Percentiles rank a stretch among this genome's conserved stretches.
Evolutionary conservation across 2,888 invertebrate species (phyloP).

Genomic region (Epinotia nisella): DNA sequence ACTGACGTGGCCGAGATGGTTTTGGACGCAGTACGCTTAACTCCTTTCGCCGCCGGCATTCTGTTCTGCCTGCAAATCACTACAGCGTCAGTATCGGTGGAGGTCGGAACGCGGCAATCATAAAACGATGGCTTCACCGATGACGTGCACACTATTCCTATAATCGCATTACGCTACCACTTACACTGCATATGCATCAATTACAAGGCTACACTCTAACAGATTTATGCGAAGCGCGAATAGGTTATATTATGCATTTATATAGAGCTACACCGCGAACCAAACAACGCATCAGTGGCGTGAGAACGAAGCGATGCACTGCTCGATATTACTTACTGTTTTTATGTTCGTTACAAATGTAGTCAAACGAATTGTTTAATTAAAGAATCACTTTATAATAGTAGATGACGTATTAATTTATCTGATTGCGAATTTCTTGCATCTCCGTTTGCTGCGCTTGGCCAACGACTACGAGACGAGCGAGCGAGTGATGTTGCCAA

Average conservation of each 20-base stretch:
- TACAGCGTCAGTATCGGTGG: slow-evolving; percentile 78
- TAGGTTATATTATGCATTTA: slow-evolving; percentile 84
- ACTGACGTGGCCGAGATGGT: slow-evolving; percentile 67
- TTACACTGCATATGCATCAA: slow-evolving; percentile 70
- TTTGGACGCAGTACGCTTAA: slow-evolving; percentile 81
- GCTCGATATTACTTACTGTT: slow-evolving; percentile 71
- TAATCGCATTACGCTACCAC: slow-evolving; percentile 75
- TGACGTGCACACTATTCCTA: slow-evolving; percentile 74
- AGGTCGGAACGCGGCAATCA: slow-evolving; percentile 71
- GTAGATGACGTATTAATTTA: slow-evolving; percentile 80
- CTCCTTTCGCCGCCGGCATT: slow-evolving; percentile 83
- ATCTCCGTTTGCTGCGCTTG: slow-evolving; percentile 78
- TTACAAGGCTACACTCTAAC: slow-evolving; percentile 76
- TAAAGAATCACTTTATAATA: slow-evolving; percentile 63
- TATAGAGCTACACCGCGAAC: slow-evolving; percentile 77
- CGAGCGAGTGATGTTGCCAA: slow-evolving; percentile 64
- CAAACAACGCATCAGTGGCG: slow-evolving; percentile 74
- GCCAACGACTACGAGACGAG: slow-evolving; percentile 53
- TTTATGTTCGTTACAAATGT: slow-evolving; percentile 58
- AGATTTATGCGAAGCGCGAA: slow-evolving; percentile 77
- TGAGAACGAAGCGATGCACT: slow-evolving; percentile 52
- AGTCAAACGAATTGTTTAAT: slow-evolving; percentile 60
- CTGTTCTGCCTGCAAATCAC: slow-evolving; percentile 80
- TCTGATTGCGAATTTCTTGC: slow-evolving; percentile 71
- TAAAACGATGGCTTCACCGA: slow-evolving; percentile 63